Base-by-base conservation (phyloP, 2,113 vertebrate genomes). In the Pterocles burchelli region DNA sequence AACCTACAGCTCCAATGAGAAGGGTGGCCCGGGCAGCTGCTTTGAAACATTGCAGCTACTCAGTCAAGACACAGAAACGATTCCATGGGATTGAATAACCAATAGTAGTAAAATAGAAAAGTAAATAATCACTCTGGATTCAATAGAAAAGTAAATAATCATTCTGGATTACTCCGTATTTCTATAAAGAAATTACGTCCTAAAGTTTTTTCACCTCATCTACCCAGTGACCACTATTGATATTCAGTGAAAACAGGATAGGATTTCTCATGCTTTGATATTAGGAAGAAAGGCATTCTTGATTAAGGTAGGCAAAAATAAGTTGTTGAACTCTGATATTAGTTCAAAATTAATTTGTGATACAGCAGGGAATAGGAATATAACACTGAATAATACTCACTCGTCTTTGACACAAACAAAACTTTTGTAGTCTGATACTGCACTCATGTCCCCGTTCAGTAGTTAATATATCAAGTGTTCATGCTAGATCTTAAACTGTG, bases 401-500 rank as follows among this genome's bases (percentile, higher is more conserved):
- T 91, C 96, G 91, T n/a, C 79, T 91, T 84, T 74, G 73, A 89
- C 81, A 34, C 38, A 89, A 76, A 77, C 29, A 48, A 36, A 68
- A 71, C 67, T 54, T 94, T 72, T 93, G 62, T 67, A 93, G 58
- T 89, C 73, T 72, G 38, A 83, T 65, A 33, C 4, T 72, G 45
- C 66, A 52, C 46, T 90, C 7, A 2, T 66, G 90, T 67, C 38
- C 59, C 49, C 89, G 79, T 90, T 88, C 89, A 96, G 84, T 72
- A 63, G 61, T 88, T 86, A 63, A 29, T 54, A 52, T 48, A 78
- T 80, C 79, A 92, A 89, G 48, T 84, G 88, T 63, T 94, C 85
- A 59, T 78, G 79, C 41, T 49, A 52, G 83, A 93, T 87, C 90
- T 76, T 90, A 62, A 88, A 92, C 84, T 92, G 85, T 93, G 76